Base-by-base conservation (phyloP, 2,797 vertebrate genomes). In the Podarcis siculus region DNA sequence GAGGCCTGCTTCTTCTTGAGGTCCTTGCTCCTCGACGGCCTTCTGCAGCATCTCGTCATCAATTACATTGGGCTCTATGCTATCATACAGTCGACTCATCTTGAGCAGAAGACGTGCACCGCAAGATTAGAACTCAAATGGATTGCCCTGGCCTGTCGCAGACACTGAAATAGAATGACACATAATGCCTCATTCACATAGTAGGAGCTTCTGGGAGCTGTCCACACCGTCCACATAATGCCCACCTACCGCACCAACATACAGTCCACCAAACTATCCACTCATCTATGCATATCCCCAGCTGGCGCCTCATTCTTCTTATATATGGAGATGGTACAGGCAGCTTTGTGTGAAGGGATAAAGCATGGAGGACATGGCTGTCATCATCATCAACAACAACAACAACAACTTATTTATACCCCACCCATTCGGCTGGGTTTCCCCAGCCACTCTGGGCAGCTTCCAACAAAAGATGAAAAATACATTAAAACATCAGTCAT, bases 21-120 rank as follows among this genome's bases (percentile, higher is more conserved):
- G 95, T 2, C 92, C 89, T 82, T 98, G 97, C 72, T 98, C 97
- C 39, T 94, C 88, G 1, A 98, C 90, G 0, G 97, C 97, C 89
- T 93, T 90, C 91, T 95, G 95, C 61, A 99, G 81, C 95, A 98
- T 94, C 88, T 97, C 90, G 64, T 98, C 97, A 1, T 98, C 96
- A 2, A 99, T 97, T 39, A 98, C 88, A 3, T 77, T 96, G 1
- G 97, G 96, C 82, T 98, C 94, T 3, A 94, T 21, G 0, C 89
- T 94, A 8, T 93, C 79, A 32, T 87, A 90, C 0, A 90, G 45
- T 32, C 82, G 88, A 72, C 89, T 97, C 88, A 89, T 89, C 25
- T 90, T 89, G 96, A 39, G 87, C 69, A 0, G 0, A 19, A 23
- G 5, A 79, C 39, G 58, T 39, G 30, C 79, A 71, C 90, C 72